Conservation (phyloP, 1,140 invertebrate genomes). For the Euschistus heros region DNA sequence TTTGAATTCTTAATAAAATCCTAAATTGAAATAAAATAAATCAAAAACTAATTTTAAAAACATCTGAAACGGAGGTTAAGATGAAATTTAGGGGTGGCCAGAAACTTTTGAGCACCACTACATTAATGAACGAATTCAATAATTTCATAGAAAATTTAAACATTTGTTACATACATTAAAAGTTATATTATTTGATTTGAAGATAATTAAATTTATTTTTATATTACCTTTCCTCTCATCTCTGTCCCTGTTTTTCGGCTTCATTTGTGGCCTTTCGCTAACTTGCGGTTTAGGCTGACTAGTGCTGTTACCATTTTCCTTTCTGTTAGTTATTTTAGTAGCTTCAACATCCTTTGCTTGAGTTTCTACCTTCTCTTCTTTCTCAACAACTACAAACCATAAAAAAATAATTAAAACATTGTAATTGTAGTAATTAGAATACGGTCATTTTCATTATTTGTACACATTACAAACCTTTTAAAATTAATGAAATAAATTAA, state of each 20-base stretch:
- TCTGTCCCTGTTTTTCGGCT: constrained; percentile 17
- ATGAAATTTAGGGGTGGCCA: too few relatives aligned
- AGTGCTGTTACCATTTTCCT: constrained; percentile 1
- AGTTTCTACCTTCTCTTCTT: constrained; percentile 16
- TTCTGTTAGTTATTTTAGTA: neutral
- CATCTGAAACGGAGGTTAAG: too few relatives aligned
- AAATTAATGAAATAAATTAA: too few relatives aligned
- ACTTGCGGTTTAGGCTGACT: constrained; percentile 15
- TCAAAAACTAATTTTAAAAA: too few relatives aligned
- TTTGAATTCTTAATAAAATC: too few relatives aligned
- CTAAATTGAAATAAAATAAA: too few relatives aligned
- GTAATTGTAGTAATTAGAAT: constrained; percentile 1
- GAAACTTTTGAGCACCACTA: too few relatives aligned
- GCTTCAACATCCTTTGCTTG: constrained; percentile 4
- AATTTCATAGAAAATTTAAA: too few relatives aligned
- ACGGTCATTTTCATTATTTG: neutral
- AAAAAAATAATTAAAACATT: constrained; percentile 1
- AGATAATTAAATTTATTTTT: neutral
- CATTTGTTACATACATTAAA: too few relatives aligned
- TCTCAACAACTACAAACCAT: constrained; percentile 9
- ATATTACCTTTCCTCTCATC: constrained; percentile 20
- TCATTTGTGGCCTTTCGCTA: constrained; percentile 4
- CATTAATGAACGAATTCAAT: too few relatives aligned
- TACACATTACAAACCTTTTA: too few relatives aligned
- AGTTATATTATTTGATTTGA: too few relatives aligned